These are phyloP conservation scores for Acanthurus lineatus DNA, from an alignment of 2,797 vertebrate species.

Conservation along the genomic window DNA sequence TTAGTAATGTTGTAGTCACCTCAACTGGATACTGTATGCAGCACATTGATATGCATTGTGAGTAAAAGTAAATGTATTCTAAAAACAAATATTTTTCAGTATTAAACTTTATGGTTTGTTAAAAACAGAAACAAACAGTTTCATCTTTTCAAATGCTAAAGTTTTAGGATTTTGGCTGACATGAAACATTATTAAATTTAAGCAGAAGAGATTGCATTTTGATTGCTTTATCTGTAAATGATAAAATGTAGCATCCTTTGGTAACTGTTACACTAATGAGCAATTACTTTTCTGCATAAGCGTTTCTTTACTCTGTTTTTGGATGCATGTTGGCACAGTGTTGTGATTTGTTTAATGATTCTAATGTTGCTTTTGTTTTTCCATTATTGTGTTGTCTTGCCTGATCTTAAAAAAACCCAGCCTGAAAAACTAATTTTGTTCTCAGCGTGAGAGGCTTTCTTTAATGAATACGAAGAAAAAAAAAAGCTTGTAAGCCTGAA, in stretches of 20 bases:
- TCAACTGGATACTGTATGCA: too few species aligned
- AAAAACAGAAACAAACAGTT: too few species aligned
- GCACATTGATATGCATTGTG: too few species aligned
- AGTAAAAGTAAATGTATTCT: too few species aligned
- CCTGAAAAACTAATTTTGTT: conserved; percentile 42
- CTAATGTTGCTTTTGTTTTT: conserved; percentile 10
- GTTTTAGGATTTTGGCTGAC: conserved; percentile 4
- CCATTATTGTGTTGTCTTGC: conserved; percentile 10
- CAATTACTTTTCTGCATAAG: background rate
- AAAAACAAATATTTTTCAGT: too few species aligned
- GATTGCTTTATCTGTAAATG: background rate
- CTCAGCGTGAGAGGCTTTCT: conserved; percentile 40
- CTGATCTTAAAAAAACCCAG: conserved; percentile 7
- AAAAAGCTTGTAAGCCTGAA: conserved; percentile 34
- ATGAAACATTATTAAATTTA: background rate
- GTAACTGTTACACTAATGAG: background rate
- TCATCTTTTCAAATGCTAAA: too few species aligned
- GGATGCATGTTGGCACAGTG: background rate
- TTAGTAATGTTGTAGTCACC: too few species aligned
- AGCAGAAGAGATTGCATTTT: background rate
- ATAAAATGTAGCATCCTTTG: background rate
- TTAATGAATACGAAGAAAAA: conserved; percentile 40
- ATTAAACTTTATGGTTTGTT: too few species aligned
- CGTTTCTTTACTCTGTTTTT: background rate
- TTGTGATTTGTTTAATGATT: conserved; percentile 22